Percentiles rank a stretch among this genome's conserved stretches.
Conservation (phyloP, 2,113 vertebrate genomes). For the Naja naja region DNA sequence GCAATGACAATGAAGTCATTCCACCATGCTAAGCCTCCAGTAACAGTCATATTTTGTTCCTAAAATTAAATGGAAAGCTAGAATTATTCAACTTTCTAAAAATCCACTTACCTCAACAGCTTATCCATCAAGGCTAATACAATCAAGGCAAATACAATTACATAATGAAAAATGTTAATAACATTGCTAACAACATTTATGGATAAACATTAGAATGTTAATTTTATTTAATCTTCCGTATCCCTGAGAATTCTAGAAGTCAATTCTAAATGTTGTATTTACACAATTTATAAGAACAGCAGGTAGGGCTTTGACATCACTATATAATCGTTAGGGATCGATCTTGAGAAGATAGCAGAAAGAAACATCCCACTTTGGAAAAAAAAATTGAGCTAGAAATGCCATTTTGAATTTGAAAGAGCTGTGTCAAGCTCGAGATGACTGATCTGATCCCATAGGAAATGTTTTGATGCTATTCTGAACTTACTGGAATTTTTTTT, state of each 20-base stretch:
- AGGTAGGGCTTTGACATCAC: neutral
- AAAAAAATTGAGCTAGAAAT: neutral
- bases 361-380: neutral
- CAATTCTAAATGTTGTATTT: neutral
- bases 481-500: neutral
- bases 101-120: neutral
- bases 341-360: neutral
- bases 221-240: neutral
- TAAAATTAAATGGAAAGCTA: conserved; percentile 57
- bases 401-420: neutral
- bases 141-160: neutral
- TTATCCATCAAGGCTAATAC: neutral
- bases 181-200: neutral
- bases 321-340: neutral
- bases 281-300: neutral
- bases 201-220: neutral
- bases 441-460: neutral
- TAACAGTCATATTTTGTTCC: conserved; percentile 98
- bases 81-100: neutral
- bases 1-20: conserved; percentile 94
- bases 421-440: neutral
- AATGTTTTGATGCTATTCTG: neutral
- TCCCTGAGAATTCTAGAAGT: neutral
- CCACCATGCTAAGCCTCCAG: conserved; percentile 97
- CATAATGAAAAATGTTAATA: neutral